Conservation (phyloP, 1,140 invertebrate genomes). For the Brachionus paranguensis region DNA sequence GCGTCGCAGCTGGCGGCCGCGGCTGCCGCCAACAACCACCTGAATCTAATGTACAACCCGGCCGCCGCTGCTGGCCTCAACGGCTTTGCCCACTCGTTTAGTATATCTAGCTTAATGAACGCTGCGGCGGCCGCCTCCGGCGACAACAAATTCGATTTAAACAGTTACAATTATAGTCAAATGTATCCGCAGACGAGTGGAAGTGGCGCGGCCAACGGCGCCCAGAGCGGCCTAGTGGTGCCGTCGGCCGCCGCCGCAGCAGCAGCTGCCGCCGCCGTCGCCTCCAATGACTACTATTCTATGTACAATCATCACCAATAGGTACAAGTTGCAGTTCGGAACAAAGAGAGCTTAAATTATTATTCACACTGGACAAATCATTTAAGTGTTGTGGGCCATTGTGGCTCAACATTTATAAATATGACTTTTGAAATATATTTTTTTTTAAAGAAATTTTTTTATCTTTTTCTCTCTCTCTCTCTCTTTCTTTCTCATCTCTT, state of each 20-base stretch:
- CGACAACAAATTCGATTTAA: slow-evolving; percentile 39
- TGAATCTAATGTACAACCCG: slow-evolving; percentile 36
- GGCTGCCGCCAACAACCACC: neutral
- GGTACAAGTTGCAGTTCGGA: neutral
- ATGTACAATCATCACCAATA: slow-evolving; percentile 40
- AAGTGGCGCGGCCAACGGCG: neutral
- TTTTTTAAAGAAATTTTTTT: neutral
- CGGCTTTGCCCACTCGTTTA: slow-evolving; percentile 40
- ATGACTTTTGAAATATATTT: slow-evolving; percentile 2
- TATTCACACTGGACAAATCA: neutral
- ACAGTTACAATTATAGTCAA: slow-evolving; percentile 40
- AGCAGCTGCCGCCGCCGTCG: neutral
- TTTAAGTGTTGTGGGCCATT: neutral
- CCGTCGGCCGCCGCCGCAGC: neutral
- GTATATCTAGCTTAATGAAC: slow-evolving; percentile 40
- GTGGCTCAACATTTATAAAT: neutral
- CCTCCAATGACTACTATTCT: slow-evolving; percentile 26
- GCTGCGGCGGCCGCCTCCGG: slow-evolving; percentile 10
- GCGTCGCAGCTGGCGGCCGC: neutral
- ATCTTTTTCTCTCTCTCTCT: neutral
- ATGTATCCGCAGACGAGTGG: slow-evolving; percentile 16
- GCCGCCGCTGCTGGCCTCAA: slow-evolving; percentile 39
- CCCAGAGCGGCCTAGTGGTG: neutral
- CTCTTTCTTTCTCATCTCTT: neutral
- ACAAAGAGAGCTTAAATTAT: neutral